Evolutionary conservation across 1,140 invertebrate genomes (phyloP), one percentile per base, ranked within the genome.

Genomic region (Eupristina koningsbergeri): DNA sequence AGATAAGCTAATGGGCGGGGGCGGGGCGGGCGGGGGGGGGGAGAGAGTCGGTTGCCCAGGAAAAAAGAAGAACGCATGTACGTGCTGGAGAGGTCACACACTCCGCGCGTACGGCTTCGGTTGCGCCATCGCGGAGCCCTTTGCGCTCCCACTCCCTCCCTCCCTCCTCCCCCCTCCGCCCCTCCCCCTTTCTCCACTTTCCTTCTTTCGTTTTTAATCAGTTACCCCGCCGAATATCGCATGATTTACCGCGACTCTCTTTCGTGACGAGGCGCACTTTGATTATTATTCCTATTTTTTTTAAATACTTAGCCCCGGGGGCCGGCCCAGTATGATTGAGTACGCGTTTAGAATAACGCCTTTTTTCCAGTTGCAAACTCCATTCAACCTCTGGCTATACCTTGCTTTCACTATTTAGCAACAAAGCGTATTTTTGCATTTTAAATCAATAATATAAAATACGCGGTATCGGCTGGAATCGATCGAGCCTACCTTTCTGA

Each of bases 41-140:
- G 67, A 22, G 26, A 41, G 26, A 50, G 17, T 58, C 34, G 7
- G 29, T 11, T 45, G 41, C 41, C 13, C 26, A 74, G 7, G 29
- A 17, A 39, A 47, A 58, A 53, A 84, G 79, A 45, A 47, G 19
- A 73, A 47, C 41, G 47, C 26, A 29, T 75, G 58, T 71, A 83
- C 82, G 64, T 83, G 76, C 64, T 47, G n/a, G 67, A 83, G 67
- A 83, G 76, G 64, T 79, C 81, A 83, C 22, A n/a, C n/a, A n/a
- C n/a, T n/a, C n/a, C n/a, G n/a, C 75, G 71, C 7, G 47, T 78
- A 78, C 39, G 75, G 75, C 67, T 83, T 83, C 80, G 41, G 3
- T 17, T 15, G 41, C 29, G 53, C 29, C 31, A 36, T 29, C 34
- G 31, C 19, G 64, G 63, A 39, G 34, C 67, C 47, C 1, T 47